Base-by-base conservation (phyloP, 35 echinoderm and acorn worm species). In the Apostichopus californicus region DNA sequence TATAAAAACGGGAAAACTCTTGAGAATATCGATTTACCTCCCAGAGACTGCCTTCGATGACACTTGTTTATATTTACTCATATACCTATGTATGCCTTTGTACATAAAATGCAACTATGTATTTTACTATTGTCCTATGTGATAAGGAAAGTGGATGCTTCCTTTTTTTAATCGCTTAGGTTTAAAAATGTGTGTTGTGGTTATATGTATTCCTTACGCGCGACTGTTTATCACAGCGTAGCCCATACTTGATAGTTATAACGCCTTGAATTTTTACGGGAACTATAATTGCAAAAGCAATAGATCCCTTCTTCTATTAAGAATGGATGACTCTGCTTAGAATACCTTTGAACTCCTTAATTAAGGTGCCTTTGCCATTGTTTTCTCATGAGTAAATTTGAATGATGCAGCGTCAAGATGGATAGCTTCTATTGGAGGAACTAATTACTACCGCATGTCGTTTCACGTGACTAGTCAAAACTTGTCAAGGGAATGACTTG, bases 331-430 rank as follows among this genome's bases (percentile, higher is more conserved):
- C 3, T 68, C 64, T 68, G 64, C 64, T 68, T 68, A 68, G 64
- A 68, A 68, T 68, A 68, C 64, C 24, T 34, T 83, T 56, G 55
- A 83, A 83, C 18, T 83, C 55, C 34, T 83, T 83, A 83, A 83
- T 83, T 83, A 83, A 83, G 52, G 80, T 83, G 80, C 80, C 80
- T 83, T 55, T 83, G 80, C 46, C 7, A 83, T 83, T 83, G 80
- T 55, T 56, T 68, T 68, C 53, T 83, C 80, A 55, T 55, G 80
- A 83, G 80, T 83, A 83, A 20, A 6, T 83, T 56, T 83, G 80
- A 83, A 83, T 83, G 80, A 83, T 83, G 80, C 80, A 55, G 80
- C 80, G 34, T 83, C 55, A 83, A 83, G 80, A 83, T 83, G 80
- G 80, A 83, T 83, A 68, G 64, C 64, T 68, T 46, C 11, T 56